Conservation (phyloP, 2,888 invertebrate species). For the Stenchaetothrips biformis region DNA sequence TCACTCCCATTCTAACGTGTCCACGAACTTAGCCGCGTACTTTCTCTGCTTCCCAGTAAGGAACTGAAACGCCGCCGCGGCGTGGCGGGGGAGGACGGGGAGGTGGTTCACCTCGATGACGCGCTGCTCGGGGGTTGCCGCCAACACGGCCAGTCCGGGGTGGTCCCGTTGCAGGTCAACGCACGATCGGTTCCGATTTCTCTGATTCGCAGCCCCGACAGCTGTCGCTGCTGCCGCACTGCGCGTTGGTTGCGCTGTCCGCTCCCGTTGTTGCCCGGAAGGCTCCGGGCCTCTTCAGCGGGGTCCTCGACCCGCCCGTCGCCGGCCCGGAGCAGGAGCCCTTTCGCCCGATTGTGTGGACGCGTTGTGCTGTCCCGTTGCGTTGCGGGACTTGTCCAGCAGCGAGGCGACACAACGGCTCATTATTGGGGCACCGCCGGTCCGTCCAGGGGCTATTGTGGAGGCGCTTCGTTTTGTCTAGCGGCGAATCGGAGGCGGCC, state of each 20-base stretch:
- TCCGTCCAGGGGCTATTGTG: too few relatives aligned
- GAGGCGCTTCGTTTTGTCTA: too few relatives aligned
- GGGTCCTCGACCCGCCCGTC: too few relatives aligned
- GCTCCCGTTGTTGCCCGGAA: neutral
- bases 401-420: too few relatives aligned
- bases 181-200: slow-evolving; percentile 14
- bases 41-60: neutral
- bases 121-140: too few relatives aligned
- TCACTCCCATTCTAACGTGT: neutral
- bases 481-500: too few relatives aligned
- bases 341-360: neutral
- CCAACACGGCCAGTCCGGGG: neutral
- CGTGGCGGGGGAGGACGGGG: neutral
- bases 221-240: neutral
- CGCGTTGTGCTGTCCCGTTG: neutral
- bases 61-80: neutral
- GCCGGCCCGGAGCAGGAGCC: neutral
- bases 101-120: neutral
- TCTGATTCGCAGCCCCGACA: neutral
- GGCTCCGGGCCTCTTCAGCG: neutral
- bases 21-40: neutral
- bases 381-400: neutral
- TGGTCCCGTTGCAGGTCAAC: neutral
- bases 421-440: too few relatives aligned
- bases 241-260: neutral